A percentile compares a stretch with the other conserved stretches of the same genome.
These are phyloP conservation scores for Odontesthes bonariensis DNA, from an alignment of 2,113 vertebrate species.

Conservation along the genomic window DNA sequence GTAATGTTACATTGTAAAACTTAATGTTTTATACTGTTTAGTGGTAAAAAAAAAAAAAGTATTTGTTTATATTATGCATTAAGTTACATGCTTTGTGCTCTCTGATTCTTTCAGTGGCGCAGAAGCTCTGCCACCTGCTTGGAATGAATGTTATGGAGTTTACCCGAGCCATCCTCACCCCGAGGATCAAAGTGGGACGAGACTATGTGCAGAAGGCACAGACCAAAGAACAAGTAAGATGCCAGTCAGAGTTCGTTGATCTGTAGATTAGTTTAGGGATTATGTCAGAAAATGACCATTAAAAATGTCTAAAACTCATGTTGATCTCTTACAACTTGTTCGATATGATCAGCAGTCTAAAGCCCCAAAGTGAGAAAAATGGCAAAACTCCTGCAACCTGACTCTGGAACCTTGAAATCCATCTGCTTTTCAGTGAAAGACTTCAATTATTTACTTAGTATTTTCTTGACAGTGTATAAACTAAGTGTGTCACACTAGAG, in stretches of 20 bases:
- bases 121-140: constrained; percentile 97
- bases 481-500: background rate
- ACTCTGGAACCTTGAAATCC: too few species aligned
- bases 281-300: background rate
- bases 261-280: background rate
- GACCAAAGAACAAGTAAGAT: constrained; percentile 96
- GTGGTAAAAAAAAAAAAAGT: too few species aligned
- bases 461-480: background rate
- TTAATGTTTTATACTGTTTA: background rate
- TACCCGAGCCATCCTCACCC: constrained; percentile 95
- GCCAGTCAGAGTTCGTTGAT: background rate
- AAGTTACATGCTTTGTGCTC: background rate
- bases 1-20: background rate
- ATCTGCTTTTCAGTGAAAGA: too few species aligned
- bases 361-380: background rate
- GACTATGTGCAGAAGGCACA: constrained; percentile 99
- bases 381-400: too few species aligned
- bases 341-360: background rate
- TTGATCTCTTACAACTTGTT: background rate
- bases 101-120: constrained; percentile 84
- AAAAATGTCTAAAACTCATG: background rate
- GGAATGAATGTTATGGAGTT: constrained; percentile 99
- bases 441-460: too few species aligned
- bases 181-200: constrained; percentile 96
- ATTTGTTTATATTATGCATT: background rate